phyloP scores from a whole-genome alignment of 2,888 invertebrate genomes.

The Mongoloraphidia duomilia region DNA sequence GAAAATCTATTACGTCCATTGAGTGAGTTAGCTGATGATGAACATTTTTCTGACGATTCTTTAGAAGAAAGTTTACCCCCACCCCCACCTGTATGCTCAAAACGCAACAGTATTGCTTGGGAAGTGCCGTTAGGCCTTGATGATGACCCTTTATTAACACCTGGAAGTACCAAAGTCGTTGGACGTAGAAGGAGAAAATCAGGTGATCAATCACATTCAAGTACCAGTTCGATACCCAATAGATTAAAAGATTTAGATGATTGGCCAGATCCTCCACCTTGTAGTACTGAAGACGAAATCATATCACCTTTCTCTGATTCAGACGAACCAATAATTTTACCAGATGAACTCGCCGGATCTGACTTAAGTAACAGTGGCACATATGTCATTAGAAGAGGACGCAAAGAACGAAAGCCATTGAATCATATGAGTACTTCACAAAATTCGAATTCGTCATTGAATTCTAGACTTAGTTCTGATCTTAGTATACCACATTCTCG shows the following conservation, averaged over 20 bases:
- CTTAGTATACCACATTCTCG: constrained; percentile 43
- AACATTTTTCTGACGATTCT: constrained; percentile 72
- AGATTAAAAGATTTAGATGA: constrained; percentile 51
- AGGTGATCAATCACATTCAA: constrained; percentile 44
- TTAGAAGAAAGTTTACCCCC: constrained; percentile 62
- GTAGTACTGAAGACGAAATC: constrained; percentile 49
- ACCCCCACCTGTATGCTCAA: constrained; percentile 39
- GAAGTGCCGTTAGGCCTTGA: constrained; percentile 66
- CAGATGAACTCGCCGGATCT: constrained; percentile 23
- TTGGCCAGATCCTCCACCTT: constrained; percentile 59
- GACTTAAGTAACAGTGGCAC: constrained; percentile 52
- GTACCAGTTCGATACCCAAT: constrained; percentile 59
- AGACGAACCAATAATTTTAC: constrained; percentile 22
- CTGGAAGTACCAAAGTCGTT: constrained; percentile 53
- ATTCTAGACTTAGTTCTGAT: constrained; percentile 47
- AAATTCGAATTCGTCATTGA: constrained; percentile 40
- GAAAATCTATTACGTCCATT: constrained; percentile 23
- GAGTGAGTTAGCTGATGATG: constrained; percentile 35
- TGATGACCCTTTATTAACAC: constrained; percentile 51
- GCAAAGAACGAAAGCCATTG: constrained; percentile 50
- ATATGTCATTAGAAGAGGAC: constrained; percentile 66
- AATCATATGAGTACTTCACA: constrained; percentile 40
- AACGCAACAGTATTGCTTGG: constrained; percentile 75
- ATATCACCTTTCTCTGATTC: constrained; percentile 56
- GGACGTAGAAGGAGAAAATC: constrained; percentile 40